Percentiles rank a stretch among this genome's conserved stretches.
phyloP scores from a whole-genome alignment of 2,113 vertebrate genomes.

The Grallaria varia region DNA sequence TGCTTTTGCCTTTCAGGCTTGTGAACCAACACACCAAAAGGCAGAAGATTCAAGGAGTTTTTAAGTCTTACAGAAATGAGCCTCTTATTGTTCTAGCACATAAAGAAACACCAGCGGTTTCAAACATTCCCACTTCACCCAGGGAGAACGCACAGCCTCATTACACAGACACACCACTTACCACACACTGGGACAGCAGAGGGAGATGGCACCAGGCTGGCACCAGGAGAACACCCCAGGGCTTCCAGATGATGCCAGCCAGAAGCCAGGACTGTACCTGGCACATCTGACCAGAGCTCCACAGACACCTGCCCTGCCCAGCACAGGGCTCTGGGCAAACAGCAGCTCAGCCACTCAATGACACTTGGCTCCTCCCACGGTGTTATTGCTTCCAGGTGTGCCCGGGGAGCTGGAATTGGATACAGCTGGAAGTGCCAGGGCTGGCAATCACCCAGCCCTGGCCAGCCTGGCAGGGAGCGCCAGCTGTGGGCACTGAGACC shows the following conservation, averaged over 20 bases:
- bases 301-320: rapidly evolving
- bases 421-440: neutral
- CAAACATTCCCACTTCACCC: neutral
- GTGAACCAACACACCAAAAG: neutral
- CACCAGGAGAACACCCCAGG: rapidly evolving
- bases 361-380: neutral
- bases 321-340: rapidly evolving
- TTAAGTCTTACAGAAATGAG: neutral
- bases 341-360: rapidly evolving
- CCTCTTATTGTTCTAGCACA: neutral
- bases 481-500: neutral
- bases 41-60: neutral
- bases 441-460: neutral
- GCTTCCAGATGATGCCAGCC: neutral
- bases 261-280: rapidly evolving
- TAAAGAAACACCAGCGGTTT: neutral
- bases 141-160: rapidly evolving
- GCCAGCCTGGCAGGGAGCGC: neutral
- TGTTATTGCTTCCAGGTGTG: neutral
- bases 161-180: neutral
- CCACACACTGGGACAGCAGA: rapidly evolving
- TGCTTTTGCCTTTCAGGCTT: neutral
- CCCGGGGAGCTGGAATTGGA: rapidly evolving
- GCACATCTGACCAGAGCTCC: rapidly evolving
- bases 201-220: neutral